These are phyloP conservation scores for Xestia ashworthii DNA, from an alignment of 2,888 invertebrate species.

Conservation along the genomic window DNA sequence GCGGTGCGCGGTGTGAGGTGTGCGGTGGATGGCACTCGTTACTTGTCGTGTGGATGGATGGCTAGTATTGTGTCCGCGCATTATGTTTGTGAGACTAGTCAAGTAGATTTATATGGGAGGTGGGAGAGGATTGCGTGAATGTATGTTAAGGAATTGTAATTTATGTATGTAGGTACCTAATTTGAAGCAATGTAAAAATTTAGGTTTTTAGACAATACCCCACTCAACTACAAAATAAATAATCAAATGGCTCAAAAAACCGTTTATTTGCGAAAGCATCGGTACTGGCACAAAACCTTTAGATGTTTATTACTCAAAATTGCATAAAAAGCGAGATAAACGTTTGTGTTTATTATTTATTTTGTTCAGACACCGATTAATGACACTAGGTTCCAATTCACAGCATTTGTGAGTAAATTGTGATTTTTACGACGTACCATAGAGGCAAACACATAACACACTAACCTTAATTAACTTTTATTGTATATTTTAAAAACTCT, in stretches of 20 bases:
- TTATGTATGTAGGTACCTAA: too few species aligned
- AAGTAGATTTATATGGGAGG: background rate
- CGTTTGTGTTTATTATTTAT: background rate
- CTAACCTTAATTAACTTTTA: background rate
- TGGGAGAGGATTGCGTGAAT: background rate
- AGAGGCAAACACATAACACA: too few species aligned
- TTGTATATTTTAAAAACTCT: too few species aligned
- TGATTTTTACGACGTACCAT: background rate
- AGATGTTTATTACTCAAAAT: background rate
- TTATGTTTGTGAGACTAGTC: background rate
- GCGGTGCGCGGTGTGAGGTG: background rate
- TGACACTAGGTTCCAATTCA: background rate
- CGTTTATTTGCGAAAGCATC: background rate
- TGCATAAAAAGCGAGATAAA: background rate
- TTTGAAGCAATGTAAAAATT: too few species aligned
- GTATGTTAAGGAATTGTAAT: background rate
- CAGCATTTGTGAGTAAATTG: background rate
- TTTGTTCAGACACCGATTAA: background rate
- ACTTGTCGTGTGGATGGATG: conserved; percentile 11
- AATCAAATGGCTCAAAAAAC: background rate
- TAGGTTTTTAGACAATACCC: too few species aligned
- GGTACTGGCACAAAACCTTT: background rate
- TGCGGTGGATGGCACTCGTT: conserved; percentile 9
- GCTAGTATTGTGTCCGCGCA: background rate
- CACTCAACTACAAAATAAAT: background rate